These are phyloP conservation scores for Chiroxiphia lanceolata DNA, from an alignment of 2,797 vertebrate species.

Conservation along the genomic window DNA sequence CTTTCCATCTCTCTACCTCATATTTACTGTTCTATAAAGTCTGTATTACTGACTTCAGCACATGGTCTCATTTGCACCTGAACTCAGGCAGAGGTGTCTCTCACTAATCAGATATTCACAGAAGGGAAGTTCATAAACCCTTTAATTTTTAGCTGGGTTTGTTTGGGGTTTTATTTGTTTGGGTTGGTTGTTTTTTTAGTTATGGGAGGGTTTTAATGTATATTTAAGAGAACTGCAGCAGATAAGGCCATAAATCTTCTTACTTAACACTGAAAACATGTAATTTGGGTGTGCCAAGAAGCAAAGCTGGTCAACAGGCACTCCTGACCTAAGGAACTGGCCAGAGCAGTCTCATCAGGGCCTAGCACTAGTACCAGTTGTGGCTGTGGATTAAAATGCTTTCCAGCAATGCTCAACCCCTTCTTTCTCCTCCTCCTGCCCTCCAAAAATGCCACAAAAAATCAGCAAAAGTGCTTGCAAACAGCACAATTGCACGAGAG, in stretches of 20 bases:
- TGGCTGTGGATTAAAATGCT: background rate
- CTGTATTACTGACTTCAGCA: background rate
- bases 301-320: background rate
- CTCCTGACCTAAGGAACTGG: background rate
- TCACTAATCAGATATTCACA: background rate
- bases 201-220: background rate
- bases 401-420: background rate
- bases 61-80: background rate
- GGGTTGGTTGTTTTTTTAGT: background rate
- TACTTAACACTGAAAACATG: background rate
- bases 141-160: background rate
- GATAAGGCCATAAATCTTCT: background rate
- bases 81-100: background rate
- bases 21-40: background rate
- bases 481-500: background rate
- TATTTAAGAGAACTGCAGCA: background rate
- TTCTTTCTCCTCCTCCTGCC: background rate
- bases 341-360: background rate
- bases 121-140: background rate
- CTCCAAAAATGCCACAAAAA: background rate
- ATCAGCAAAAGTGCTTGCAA: background rate
- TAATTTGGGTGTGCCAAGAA: background rate
- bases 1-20: background rate
- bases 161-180: background rate
- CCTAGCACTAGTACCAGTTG: background rate